Evolutionary conservation across 2,113 vertebrate genomes (phyloP).

Genomic region (Gymnogyps californianus): DNA sequence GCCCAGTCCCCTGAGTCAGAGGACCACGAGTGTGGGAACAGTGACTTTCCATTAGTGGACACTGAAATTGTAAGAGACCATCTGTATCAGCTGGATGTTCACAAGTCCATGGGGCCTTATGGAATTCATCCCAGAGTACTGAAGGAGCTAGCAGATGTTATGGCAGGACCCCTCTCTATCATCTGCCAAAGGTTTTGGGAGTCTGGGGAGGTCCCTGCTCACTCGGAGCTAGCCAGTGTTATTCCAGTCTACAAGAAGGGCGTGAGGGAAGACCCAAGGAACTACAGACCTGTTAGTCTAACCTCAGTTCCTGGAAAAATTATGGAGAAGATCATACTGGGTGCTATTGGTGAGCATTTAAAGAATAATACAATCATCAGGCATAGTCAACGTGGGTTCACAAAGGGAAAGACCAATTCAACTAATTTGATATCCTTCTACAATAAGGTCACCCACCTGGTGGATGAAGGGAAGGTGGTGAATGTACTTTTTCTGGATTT

Average conservation of each 20-base stretch:
- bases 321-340: no score
- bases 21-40: neutral
- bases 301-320: neutral
- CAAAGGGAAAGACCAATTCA: no score
- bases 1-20: no score
- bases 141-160: neutral
- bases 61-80: neutral
- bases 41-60: no score
- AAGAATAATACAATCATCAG: no score
- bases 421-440: no score
- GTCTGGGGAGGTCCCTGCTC: neutral
- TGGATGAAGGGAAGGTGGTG: no score
- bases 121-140: neutral
- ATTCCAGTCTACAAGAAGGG: neutral
- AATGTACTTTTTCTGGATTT: no score
- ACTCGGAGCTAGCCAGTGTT: neutral
- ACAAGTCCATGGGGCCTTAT: no score
- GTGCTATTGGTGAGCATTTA: no score
- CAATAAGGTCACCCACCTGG: no score
- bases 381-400: no score
- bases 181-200: neutral
- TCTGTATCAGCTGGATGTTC: neutral
- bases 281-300: neutral
- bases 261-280: neutral
- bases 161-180: neutral